A percentile compares a stretch with the other conserved stretches of the same genome.
Evolutionary conservation across 2,888 invertebrate species (phyloP).

Genomic region (Steromphala cineraria): DNA sequence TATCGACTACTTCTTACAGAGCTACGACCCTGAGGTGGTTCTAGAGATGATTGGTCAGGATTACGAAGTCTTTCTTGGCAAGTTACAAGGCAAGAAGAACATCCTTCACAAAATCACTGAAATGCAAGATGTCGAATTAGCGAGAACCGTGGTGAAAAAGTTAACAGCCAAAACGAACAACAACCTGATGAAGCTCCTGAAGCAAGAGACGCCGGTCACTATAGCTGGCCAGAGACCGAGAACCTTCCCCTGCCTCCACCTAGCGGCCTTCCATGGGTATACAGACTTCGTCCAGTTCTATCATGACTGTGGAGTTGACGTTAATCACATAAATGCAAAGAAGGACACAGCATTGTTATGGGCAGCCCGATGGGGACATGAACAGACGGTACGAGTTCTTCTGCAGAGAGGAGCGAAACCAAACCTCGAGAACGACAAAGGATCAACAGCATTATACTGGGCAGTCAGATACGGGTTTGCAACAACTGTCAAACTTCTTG

Average conservation of each 20-base stretch:
- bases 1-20: conserved; percentile 25
- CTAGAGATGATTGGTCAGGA: conserved; percentile 43
- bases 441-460: conserved; percentile 73
- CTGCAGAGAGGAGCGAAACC: conserved; percentile 55
- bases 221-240: conserved; percentile 70
- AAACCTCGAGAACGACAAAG: conserved; percentile 69
- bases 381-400: conserved; percentile 49
- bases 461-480: conserved; percentile 69
- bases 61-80: conserved; percentile 45
- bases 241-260: conserved; percentile 61
- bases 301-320: conserved; percentile 51
- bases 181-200: conserved; percentile 36
- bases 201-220: conserved; percentile 59
- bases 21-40: conserved; percentile 11
- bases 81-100: conserved; percentile 57
- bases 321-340: conserved; percentile 63
- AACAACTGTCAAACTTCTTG: conserved; percentile 59
- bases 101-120: conserved; percentile 66
- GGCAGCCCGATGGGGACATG: conserved; percentile 70
- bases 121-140: conserved; percentile 53
- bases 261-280: conserved; percentile 61
- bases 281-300: conserved; percentile 54
- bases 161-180: conserved; percentile 12
- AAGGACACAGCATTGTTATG: conserved; percentile 72
- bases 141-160: conserved; percentile 34